Evolutionary conservation across 2,888 invertebrate genomes (phyloP).

Genomic region (Strigamia crassipes): DNA sequence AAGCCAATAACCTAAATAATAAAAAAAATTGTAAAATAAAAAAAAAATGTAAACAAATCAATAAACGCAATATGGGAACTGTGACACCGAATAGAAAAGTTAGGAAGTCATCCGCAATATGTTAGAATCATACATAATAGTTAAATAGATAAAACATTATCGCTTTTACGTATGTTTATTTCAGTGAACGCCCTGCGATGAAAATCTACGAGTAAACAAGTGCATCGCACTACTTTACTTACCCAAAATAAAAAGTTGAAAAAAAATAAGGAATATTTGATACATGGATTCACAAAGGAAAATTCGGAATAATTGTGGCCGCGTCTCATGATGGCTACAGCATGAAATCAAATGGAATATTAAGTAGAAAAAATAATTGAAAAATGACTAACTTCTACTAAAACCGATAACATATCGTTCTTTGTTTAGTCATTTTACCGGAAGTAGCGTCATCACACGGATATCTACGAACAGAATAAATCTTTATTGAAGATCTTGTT

Average conservation of each 20-base stretch:
- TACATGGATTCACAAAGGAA: slow-evolving; percentile 79
- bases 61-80: background rate
- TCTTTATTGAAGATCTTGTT: no score
- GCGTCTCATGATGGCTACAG: background rate
- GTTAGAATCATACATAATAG: no score
- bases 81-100: background rate
- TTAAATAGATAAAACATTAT: background rate
- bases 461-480: no score
- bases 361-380: slow-evolving; percentile 26
- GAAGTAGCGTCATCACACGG: background rate
- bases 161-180: background rate
- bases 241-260: slow-evolving; percentile 91
- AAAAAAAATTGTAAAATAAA: slow-evolving; percentile 59
- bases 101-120: no score
- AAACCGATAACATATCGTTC: background rate
- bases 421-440: background rate
- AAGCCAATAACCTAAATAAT: slow-evolving; percentile 79
- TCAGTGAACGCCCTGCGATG: background rate
- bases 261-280: slow-evolving; percentile 87
- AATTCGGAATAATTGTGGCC: background rate
- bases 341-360: background rate
- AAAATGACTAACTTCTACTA: background rate
- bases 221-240: slow-evolving; percentile 63
- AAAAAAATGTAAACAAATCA: slow-evolving; percentile 17
- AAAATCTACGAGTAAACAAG: background rate